A percentile compares a stretch with the other conserved stretches of the same genome.
phyloP scores from a whole-genome alignment of 1,140 invertebrate species.

The Caenorhabditis briggsae region DNA sequence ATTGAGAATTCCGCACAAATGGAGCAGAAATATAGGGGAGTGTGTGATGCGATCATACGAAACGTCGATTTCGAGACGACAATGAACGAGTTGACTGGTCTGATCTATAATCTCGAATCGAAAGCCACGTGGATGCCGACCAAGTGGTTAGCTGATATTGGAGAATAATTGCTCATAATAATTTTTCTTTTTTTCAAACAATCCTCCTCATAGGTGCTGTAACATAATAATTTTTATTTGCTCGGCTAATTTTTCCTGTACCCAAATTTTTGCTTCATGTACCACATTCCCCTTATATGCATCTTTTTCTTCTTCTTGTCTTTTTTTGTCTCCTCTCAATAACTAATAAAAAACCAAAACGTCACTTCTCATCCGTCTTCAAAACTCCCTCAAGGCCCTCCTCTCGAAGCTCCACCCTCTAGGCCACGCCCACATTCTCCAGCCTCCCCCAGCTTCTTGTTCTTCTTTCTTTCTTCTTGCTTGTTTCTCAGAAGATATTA shows the following conservation, averaged over 20 bases:
- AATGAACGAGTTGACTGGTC: conserved; percentile 45
- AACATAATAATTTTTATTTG: too few species aligned
- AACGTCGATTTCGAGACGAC: conserved; percentile 54
- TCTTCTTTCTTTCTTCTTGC: background rate
- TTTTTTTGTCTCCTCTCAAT: background rate
- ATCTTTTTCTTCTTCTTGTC: background rate
- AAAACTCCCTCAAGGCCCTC: background rate
- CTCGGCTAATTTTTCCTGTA: too few species aligned
- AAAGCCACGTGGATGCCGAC: conserved; percentile 45
- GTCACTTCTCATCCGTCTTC: background rate
- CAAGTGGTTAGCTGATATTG: conserved; percentile 40
- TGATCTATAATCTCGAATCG: conserved; percentile 54
- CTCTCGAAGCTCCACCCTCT: background rate
- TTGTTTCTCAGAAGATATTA: background rate
- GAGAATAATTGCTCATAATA: background rate
- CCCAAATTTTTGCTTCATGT: too few species aligned
- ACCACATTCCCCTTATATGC: background rate
- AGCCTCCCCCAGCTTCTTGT: background rate
- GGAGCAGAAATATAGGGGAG: conserved; percentile 27
- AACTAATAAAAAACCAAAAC: background rate
- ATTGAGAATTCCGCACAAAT: conserved; percentile 52
- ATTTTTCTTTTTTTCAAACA: background rate
- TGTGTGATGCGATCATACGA: conserved; percentile 29
- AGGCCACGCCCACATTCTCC: background rate
- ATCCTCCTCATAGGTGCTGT: background rate